Evolutionary conservation across 2,888 invertebrate species (phyloP), one percentile per base, ranked within the genome.

Genomic region (Polyommatus iphigenia): DNA sequence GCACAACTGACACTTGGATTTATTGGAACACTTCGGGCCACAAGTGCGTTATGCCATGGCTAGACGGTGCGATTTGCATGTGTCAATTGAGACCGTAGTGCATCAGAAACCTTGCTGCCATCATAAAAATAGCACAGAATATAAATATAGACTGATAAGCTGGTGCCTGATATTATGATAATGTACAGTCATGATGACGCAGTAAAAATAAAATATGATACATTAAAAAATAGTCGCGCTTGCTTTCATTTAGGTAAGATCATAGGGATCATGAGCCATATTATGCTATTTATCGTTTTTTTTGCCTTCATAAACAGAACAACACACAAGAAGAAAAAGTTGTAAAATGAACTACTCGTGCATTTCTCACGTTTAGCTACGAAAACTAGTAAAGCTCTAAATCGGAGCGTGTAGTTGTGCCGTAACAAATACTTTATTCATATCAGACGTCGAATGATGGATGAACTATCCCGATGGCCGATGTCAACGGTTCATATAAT

Each of bases 1-100:
- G 87, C 84, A 87, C 85, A 86, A 86, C 85, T 89, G 90, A 89
- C 90, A 89, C 86, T 85, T 88, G 85, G 88, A 89, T 90, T 89
- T 90, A 87, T 90, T 85, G 84, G 81, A 84, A 84, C 82, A 82
- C 82, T 79, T 80, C 78, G 76, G 80, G 84, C 81, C 81, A 81
- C 83, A 87, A 87, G 87, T 88, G 84, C 87, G 90, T 87, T 87
- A 88, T 18, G 67, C 18, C 0, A 29, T 29, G 15, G 29, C 29
- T 67, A 67, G 6, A 67, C 29, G 32, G 5, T 67, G 15, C 67
- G 29, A 32, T 15, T 67, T 67, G 29, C 67, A 67, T 67, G 67
- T 29, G 29, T 29, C 29, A n/a, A n/a, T n/a, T 32, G 5, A 67
- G 15, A 24, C 20, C 20, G 8, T 57, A n/a, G 59, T 10, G 46